phyloP scores from a whole-genome alignment of 2,113 vertebrate genomes.

The Uria lomvia region DNA sequence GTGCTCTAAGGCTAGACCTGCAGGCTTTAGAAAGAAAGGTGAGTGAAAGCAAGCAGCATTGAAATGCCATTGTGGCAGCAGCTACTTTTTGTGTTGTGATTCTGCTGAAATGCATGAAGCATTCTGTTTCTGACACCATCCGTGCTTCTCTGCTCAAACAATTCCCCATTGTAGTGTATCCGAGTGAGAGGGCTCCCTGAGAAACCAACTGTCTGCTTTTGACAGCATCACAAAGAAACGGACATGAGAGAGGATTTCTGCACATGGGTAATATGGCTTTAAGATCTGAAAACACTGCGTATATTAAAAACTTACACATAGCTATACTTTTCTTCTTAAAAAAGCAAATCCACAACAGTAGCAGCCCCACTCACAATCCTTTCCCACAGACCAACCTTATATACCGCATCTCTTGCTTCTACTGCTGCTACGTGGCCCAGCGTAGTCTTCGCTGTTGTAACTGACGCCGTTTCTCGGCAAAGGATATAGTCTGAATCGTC shows the following conservation, averaged over 20 bases:
- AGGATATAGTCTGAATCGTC: constrained; percentile 38
- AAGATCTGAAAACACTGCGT: background rate
- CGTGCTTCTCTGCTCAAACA: background rate
- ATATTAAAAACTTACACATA: background rate
- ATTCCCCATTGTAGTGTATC: background rate
- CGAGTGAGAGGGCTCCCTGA: background rate
- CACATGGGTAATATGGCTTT: fast-evolving
- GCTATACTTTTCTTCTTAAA: background rate
- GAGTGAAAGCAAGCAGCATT: background rate
- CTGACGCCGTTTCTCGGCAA: constrained; percentile 65
- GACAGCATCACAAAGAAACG: background rate
- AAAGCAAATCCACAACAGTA: background rate
- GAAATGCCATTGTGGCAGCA: background rate
- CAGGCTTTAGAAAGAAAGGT: background rate
- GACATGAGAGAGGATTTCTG: background rate
- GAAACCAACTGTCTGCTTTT: background rate
- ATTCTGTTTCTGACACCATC: background rate
- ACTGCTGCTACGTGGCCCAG: constrained; percentile 71
- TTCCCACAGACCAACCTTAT: constrained; percentile 59
- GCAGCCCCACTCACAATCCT: background rate
- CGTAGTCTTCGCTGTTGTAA: constrained; percentile 80
- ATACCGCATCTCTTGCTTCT: constrained; percentile 70
- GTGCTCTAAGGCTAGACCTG: background rate
- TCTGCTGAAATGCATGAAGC: background rate
- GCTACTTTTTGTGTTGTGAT: background rate